Percentiles rank a stretch among this genome's conserved stretches.
Conservation (phyloP, 1,140 invertebrate genomes). For the Brachionus koreanus region DNA sequence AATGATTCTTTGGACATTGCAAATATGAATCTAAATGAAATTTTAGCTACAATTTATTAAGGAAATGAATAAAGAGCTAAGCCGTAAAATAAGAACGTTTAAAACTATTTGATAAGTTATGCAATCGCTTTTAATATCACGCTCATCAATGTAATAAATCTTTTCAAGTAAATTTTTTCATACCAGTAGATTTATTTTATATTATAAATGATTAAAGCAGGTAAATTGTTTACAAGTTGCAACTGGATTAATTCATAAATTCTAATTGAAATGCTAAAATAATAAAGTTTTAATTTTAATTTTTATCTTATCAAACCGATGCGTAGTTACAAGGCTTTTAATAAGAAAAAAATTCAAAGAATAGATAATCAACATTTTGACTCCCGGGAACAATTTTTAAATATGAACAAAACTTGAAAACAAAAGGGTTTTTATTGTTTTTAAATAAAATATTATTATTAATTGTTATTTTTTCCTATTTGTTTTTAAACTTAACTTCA, state of each 20-base stretch:
- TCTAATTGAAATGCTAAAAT: conserved; percentile 38
- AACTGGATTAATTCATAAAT: background rate
- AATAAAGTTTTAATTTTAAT: conserved; percentile 27
- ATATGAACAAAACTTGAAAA: background rate
- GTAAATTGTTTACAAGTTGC: conserved; percentile 36
- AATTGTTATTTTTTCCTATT: conserved; percentile 7
- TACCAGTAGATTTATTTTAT: conserved; percentile 4
- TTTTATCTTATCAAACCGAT: background rate
- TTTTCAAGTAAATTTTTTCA: background rate
- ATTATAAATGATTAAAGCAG: conserved; percentile 30
- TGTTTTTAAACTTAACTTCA: background rate
- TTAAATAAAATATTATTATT: background rate
- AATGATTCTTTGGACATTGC: background rate
- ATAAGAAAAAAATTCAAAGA: background rate
- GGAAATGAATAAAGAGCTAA: background rate
- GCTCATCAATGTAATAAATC: conserved; percentile 26
- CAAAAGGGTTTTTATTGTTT: conserved; percentile 1
- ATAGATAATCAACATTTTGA: conserved; percentile 13
- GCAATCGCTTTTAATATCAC: background rate
- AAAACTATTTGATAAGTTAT: background rate
- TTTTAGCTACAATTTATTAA: background rate
- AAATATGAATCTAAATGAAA: background rate
- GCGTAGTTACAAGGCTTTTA: background rate
- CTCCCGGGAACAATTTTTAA: background rate
- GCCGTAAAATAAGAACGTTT: background rate